Conservation (phyloP, 2,888 invertebrate species). For the Anoncus sp. region DNA sequence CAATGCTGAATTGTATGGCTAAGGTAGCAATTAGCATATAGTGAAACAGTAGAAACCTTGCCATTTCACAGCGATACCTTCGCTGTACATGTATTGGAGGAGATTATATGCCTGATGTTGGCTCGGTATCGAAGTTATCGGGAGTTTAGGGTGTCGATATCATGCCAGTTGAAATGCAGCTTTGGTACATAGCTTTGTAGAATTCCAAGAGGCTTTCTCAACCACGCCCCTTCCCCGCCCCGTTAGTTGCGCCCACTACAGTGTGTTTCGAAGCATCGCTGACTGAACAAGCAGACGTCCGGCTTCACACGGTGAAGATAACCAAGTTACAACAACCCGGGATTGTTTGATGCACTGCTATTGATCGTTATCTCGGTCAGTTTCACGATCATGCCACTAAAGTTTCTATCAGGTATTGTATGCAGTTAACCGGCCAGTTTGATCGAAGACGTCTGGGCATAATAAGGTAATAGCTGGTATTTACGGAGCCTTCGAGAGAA, state of each 20-base stretch:
- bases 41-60: slow-evolving; percentile 41
- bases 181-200: slow-evolving; percentile 23
- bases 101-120: slow-evolving; percentile 49
- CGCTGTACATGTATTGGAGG: slow-evolving; percentile 1
- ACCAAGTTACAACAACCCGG: neutral
- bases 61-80: slow-evolving; percentile 26
- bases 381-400: neutral
- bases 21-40: slow-evolving; percentile 17
- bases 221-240: no score
- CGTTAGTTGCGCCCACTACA: slow-evolving; percentile 19
- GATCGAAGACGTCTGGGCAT: neutral
- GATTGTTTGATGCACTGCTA: slow-evolving; percentile 7
- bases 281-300: slow-evolving; percentile 1
- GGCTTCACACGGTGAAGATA: neutral
- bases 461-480: neutral
- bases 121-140: slow-evolving; percentile 37
- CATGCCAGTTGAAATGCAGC: slow-evolving; percentile 12
- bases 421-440: neutral
- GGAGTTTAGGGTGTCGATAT: slow-evolving; percentile 25
- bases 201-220: slow-evolving; percentile 18
- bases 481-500: neutral
- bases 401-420: neutral
- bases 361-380: slow-evolving; percentile 15
- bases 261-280: slow-evolving; percentile 8
- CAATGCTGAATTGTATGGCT: slow-evolving; percentile 32